Conservation (phyloP, 2,113 vertebrate genomes). For the Anser cygnoides region DNA sequence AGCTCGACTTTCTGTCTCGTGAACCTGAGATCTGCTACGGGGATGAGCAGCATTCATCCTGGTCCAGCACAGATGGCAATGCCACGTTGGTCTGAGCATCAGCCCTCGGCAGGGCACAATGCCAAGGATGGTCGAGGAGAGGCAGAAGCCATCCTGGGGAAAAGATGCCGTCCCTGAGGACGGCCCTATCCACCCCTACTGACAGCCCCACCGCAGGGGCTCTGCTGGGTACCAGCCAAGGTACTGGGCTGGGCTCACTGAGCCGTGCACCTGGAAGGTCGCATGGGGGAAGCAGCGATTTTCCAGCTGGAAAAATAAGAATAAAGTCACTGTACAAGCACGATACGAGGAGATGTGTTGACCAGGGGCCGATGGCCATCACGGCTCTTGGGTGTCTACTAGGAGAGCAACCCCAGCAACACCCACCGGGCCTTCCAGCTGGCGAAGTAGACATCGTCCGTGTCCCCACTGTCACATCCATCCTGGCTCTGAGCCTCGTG, state of each 20-base stretch:
- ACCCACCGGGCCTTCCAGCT: neutral
- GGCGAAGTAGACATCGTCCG: too few species aligned
- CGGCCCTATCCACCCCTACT: too few species aligned
- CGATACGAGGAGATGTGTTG: neutral
- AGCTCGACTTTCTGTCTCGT: neutral
- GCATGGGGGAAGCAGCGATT: neutral
- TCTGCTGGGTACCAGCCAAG: too few species aligned
- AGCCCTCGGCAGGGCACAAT: fast-evolving
- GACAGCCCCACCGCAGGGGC: too few species aligned
- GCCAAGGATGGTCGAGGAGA: too few species aligned
- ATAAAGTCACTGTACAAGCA: neutral
- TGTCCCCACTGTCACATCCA: too few species aligned
- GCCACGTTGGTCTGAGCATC: too few species aligned
- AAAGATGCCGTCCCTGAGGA: too few species aligned
- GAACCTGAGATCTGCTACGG: neutral
- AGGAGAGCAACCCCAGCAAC: neutral
- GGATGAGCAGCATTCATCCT: fast-evolving
- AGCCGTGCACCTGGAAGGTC: too few species aligned
- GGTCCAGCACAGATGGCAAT: neutral
- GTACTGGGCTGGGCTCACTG: too few species aligned
- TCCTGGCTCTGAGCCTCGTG: too few species aligned
- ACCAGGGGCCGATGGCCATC: neutral
- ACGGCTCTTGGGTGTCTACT: neutral
- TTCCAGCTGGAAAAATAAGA: neutral
- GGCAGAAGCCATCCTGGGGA: too few species aligned